A percentile compares a stretch with the other conserved stretches of the same genome.
Evolutionary conservation across 2,797 vertebrate species (phyloP).

Genomic region (Myotis myotis): DNA sequence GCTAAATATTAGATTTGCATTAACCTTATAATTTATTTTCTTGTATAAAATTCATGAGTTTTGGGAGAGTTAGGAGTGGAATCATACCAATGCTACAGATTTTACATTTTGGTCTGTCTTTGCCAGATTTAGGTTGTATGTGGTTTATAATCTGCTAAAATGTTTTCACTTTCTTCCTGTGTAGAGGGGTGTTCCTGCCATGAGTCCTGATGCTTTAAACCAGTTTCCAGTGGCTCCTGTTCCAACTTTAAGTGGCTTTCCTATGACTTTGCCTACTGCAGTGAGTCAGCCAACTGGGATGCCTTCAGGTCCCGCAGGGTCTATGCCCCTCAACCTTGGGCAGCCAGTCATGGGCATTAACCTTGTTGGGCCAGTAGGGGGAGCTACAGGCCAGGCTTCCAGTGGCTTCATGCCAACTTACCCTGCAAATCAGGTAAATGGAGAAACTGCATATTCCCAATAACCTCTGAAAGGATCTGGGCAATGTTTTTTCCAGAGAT

Average conservation of each 20-base stretch:
- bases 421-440: conserved; percentile 82
- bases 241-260: conserved; percentile 91
- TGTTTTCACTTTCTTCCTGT: conserved; percentile 44
- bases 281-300: conserved; percentile 91
- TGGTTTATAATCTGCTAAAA: background rate
- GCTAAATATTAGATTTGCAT: background rate
- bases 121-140: background rate
- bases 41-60: conserved; percentile 1
- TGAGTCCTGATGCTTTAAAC: conserved; percentile 93
- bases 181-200: conserved; percentile 93
- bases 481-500: background rate
- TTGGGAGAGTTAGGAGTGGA: background rate
- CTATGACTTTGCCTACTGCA: conserved; percentile 88
- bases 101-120: conserved; percentile 3
- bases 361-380: conserved; percentile 79
- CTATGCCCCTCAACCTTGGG: conserved; percentile 87
- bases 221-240: conserved; percentile 95
- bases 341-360: conserved; percentile 88
- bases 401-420: conserved; percentile 83
- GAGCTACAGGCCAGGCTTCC: conserved; percentile 76
- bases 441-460: background rate
- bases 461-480: background rate
- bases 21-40: conserved; percentile 36
- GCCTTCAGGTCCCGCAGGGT: conserved; percentile 81
- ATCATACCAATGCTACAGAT: background rate